phyloP scores from a whole-genome alignment of 2,888 invertebrate species.

The Sinhomidia bicolor region DNA sequence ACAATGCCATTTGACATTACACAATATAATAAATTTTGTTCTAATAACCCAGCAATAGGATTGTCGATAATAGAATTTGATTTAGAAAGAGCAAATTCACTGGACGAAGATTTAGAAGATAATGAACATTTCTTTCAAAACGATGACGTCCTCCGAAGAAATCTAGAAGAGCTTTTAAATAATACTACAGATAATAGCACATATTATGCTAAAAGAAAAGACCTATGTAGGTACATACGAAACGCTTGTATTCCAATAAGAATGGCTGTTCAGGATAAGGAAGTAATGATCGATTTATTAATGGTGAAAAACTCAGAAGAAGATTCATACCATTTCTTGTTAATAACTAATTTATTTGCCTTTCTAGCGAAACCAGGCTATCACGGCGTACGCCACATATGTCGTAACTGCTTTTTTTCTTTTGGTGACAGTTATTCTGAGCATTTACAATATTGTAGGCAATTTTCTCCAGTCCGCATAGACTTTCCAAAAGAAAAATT shows the following conservation, averaged over 20 bases:
- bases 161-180: not conserved
- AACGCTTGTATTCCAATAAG: constrained; percentile 4
- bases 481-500: not conserved
- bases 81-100: not conserved
- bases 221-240: not conserved
- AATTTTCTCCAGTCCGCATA: not conserved
- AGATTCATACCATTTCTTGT: not conserved
- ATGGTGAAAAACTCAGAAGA: not conserved
- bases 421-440: not conserved
- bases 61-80: constrained; percentile 18
- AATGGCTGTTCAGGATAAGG: not conserved
- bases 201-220: not conserved
- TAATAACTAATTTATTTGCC: not conserved
- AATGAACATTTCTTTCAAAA: not conserved
- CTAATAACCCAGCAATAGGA: constrained; percentile 3
- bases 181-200: not conserved
- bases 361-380: not conserved
- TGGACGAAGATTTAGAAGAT: not conserved
- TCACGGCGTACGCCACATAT: not conserved
- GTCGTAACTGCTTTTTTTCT: not conserved
- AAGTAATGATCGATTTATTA: not conserved
- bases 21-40: not conserved
- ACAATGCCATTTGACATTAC: not conserved
- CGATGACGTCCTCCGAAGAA: not conserved
- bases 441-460: not conserved